Evolutionary conservation across 2,797 vertebrate species (phyloP).

Genomic region (Neopelma chrysocephalum): DNA sequence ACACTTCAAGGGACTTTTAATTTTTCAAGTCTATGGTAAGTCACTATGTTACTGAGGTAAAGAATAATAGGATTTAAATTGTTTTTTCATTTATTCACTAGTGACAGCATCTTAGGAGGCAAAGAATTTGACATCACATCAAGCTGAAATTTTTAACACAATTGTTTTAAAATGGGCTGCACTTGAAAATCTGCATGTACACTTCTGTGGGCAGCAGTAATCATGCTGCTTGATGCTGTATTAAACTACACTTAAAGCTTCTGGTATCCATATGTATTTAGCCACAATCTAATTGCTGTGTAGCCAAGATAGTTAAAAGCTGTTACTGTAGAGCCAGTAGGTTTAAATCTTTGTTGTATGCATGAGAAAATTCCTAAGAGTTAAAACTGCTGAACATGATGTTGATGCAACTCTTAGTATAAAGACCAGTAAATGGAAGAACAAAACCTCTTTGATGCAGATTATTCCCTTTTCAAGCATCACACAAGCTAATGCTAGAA

Average conservation of each 20-base stretch:
- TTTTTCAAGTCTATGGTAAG: not conserved
- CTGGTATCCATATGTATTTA: not conserved
- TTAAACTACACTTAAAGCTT: not conserved
- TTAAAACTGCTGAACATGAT: not conserved
- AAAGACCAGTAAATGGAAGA: not conserved
- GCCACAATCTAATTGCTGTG: not conserved
- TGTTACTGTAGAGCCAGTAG: not conserved
- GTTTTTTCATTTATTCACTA: not conserved
- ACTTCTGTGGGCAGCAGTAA: not conserved
- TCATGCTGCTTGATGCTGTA: not conserved
- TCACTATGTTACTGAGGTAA: not conserved
- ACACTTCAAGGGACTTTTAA: not conserved
- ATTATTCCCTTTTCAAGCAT: not conserved
- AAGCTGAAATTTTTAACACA: not conserved
- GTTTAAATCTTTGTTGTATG: not conserved
- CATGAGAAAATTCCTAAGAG: not conserved
- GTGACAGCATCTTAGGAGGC: not conserved
- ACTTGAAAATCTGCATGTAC: not conserved
- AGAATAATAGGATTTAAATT: not conserved
- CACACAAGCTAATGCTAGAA: not conserved
- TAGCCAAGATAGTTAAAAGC: not conserved
- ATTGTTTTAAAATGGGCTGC: not conserved
- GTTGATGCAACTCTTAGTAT: not conserved
- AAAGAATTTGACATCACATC: not conserved
- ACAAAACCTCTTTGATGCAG: not conserved